Conservation (phyloP, 2,888 invertebrate genomes). For the Synergus umbraculus region DNA sequence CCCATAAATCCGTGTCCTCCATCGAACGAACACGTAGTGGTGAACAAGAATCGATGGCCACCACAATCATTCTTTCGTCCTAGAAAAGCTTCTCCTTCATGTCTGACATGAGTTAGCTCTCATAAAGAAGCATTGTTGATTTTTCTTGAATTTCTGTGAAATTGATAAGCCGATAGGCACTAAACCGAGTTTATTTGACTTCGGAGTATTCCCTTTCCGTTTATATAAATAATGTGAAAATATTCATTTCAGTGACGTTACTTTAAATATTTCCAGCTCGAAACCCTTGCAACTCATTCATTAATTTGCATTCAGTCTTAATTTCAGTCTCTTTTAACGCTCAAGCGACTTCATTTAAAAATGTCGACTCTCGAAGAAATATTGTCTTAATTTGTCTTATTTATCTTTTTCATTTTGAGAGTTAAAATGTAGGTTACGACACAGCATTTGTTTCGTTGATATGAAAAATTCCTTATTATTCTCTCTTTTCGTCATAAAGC, state of each 20-base stretch:
- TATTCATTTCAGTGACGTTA: background rate
- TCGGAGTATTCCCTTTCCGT: background rate
- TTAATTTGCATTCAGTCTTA: background rate
- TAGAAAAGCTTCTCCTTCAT: slow-evolving; percentile 34
- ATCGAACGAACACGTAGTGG: slow-evolving; percentile 37
- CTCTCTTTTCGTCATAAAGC: background rate
- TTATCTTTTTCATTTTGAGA: background rate
- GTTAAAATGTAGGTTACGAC: background rate
- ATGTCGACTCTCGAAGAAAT: background rate
- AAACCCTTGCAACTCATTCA: background rate
- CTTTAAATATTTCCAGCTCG: background rate
- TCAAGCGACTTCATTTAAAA: no score
- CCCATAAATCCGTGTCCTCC: slow-evolving; percentile 43
- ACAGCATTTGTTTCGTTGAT: background rate
- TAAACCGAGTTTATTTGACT: background rate
- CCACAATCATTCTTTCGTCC: slow-evolving; percentile 53
- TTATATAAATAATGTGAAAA: background rate
- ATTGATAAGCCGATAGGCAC: background rate
- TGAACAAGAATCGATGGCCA: slow-evolving; percentile 48
- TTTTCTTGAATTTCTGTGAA: background rate
- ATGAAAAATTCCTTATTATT: background rate
- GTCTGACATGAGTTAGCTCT: background rate
- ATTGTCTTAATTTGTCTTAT: background rate
- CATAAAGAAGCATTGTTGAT: background rate
- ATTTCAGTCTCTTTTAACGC: background rate